Base-by-base conservation (phyloP, 1,140 invertebrate genomes). In the Drosophila kepulauana region DNA sequence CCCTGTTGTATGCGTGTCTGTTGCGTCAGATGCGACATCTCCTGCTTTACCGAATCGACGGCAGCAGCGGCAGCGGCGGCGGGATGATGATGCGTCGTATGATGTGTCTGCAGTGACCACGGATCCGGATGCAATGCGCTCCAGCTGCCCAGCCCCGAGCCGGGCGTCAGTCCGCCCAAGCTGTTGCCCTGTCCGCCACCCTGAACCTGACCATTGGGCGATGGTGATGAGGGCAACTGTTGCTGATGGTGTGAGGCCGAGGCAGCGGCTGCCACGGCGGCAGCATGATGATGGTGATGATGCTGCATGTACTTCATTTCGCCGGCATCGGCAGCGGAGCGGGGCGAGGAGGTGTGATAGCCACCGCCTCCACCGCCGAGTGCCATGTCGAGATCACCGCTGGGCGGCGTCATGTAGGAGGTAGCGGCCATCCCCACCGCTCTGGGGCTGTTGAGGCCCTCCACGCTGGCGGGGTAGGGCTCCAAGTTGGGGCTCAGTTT, bases 251-350 rank as follows among this genome's bases (percentile, higher is more conserved):
- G 68, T 3, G 75, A 59, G 82, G 95, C 94, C 64, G 95, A 63
- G 82, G 95, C 94, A 65, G 95, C 95, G 57, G 95, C 95, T 76
- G 96, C 94, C 46, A 95, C 95, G 35, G 95, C 95, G 0, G 88
- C 89, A 5, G 71, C 72, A 81, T 96, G 95, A 85, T 96, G 96
- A 92, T 97, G 96, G 92, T 97, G 96, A 52, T 95, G 94, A 70
- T 95, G 95, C 64, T 97, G 96, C 94, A 97, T 96, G 93, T 98
- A 99, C 93, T 99, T 99, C 97, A 99, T 98, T 93, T 98, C 98
- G 82, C 95, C 96, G 81, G 96, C 96, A 94, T 96, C 95, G 91
- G 96, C 95, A 86, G 95, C 95, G 81, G 95, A 96, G 81, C 96
- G 94, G 92, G 96, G 96, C 93, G 96, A 97, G 65, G 95, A 94